Evolutionary conservation across 1,140 invertebrate genomes (phyloP), one percentile per base, ranked within the genome.

Genomic region (Phortica variegata): DNA sequence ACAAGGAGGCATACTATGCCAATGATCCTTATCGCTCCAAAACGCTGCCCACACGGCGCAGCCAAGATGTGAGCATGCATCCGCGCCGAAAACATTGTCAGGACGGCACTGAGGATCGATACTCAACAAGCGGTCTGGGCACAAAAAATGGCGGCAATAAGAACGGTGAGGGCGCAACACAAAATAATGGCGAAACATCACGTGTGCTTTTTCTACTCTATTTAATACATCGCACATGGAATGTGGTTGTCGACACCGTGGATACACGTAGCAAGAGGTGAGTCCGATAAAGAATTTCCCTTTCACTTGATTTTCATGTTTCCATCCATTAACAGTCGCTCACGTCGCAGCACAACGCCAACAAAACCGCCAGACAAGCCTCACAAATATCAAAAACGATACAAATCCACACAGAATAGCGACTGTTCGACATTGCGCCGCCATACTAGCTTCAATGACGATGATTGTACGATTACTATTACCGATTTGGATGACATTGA

Each of bases 191-290:
- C 12, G 82, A 83, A 65, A 82, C 79, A 15, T 82, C 82, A 5
- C 74, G 83, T 44, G 77, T 84, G 3, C 75, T 84, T n/a, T 85
- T 84, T 62, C 77, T 86, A 43, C 75, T 87, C 52, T 84, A 86
- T 61, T 78, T 87, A 44, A 84, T 87, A 54, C 82, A 86, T 50
- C 82, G 84, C 54, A 86, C 85, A n/a, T 87, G 85, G 85, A 84
- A 82, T 58, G 78, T 84, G 3, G 79, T 85, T 7, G 77, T 83
- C 29, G 83, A 85, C 44, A 81, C 81, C 44, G 79, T 82, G 49
- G 81, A 83, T 58, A 72, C 79, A 7, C 81, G 81, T 52, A 75
- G 61, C 15, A 79, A 80, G 38, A 81, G 81, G 81, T 81, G 61
- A 56, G 50, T 49, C n/a, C 32, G 17, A 13, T 7, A 34, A 7